Evolutionary conservation across 2,113 vertebrate species (phyloP).

Genomic region (Peromyscus leucopus): DNA sequence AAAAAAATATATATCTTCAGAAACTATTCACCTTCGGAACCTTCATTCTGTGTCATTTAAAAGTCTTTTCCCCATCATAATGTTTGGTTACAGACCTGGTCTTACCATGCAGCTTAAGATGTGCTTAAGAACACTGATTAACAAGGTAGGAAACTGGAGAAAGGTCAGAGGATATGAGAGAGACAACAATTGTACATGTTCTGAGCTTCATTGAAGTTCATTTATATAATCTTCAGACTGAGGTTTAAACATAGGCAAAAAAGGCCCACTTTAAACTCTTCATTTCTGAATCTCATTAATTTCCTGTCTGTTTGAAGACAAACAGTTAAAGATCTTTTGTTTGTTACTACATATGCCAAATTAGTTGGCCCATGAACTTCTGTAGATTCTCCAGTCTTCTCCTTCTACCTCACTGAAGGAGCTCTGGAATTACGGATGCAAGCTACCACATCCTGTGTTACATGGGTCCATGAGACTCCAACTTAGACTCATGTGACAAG

Average conservation of each 20-base stretch:
- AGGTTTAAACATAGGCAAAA: conserved; percentile 1
- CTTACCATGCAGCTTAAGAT: conserved; percentile 40
- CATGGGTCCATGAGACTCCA: neutral
- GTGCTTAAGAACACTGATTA: conserved; percentile 59
- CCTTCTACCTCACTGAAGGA: neutral
- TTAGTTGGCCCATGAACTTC: neutral
- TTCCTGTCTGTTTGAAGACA: conserved; percentile 26
- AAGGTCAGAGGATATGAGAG: conserved; percentile 37
- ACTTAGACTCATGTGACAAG: neutral
- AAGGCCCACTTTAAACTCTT: neutral
- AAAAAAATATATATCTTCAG: neutral
- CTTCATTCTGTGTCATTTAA: conserved; percentile 53
- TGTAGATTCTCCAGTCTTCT: neutral
- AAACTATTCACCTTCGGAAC: conserved; percentile 28
- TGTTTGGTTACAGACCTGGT: conserved; percentile 55
- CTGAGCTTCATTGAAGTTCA: neutral
- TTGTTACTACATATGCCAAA: neutral
- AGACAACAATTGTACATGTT: conserved; percentile 56
- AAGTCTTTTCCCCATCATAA: conserved; percentile 50
- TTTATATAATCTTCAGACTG: conserved; percentile 28
- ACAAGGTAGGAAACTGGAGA: conserved; percentile 55
- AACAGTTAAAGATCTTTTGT: neutral
- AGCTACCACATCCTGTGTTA: too few species aligned
- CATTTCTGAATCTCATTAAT: conserved; percentile 40
- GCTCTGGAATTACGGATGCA: neutral